Evolutionary conservation across 2,888 invertebrate species (phyloP), one percentile per base, ranked within the genome.

Genomic region (Drosophila tripunctata): DNA sequence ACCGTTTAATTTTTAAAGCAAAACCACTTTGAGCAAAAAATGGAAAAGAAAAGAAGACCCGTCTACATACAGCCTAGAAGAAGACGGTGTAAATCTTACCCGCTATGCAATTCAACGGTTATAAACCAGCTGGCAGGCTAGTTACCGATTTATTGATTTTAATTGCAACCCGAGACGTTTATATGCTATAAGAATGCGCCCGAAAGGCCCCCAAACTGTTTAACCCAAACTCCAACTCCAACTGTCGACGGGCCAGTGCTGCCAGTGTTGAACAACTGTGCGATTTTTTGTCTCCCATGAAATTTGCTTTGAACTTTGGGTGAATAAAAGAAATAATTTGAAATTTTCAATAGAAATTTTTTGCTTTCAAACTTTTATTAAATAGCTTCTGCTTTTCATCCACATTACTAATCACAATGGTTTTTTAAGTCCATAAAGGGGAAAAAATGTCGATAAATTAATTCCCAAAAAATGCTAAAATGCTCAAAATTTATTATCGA

Each of bases 101-200:
- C 55, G 64, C 55, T 67, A 43, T 66, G 68, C 65, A 56, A 52
- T 57, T 58, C 64, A 69, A 65, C 69, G 85, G 81, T 75, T 81
- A 81, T 82, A 87, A 87, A 82, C 81, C 87, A 85, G 88, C 83
- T 84, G 78, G 80, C 83, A 79, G 83, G 83, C 88, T 71, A 77
- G 83, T 81, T 86, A 69, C 80, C 84, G 78, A 84, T 86, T 84
- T 85, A 85, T 85, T 87, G 85, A 85, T 88, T 89, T 89, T 89
- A 89, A 89, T 89, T 89, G 89, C 89, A 89, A 89, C 70, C 78
- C 78, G 88, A 90, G 89, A 88, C 82, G 81, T 89, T 89, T 89
- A 88, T 89, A 81, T 78, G 88, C 81, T 71, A 71, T 72, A 78
- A 87, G 81, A 83, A 81, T 81, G 83, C 71, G 73, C 67, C n/a